A percentile compares a stretch with the other conserved stretches of the same genome.
Evolutionary conservation across 2,113 vertebrate genomes (phyloP).

Genomic region (Sphaerodactylus townsendi): DNA sequence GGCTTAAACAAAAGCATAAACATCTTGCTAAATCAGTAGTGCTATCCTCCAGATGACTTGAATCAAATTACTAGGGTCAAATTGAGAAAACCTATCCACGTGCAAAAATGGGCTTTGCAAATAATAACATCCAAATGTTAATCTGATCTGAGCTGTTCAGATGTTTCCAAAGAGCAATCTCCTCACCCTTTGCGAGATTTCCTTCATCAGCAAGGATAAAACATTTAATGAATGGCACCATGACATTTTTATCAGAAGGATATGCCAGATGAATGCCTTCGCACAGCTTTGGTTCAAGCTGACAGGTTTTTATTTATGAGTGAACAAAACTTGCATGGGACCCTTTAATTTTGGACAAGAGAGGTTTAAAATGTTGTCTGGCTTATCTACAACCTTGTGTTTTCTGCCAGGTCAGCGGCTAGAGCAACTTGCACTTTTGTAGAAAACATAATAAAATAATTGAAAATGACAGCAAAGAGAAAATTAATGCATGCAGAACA

Average conservation of each 20-base stretch:
- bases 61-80: not conserved
- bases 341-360: slow-evolving; percentile 57
- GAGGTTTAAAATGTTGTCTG: slow-evolving; percentile 43
- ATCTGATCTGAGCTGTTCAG: slow-evolving; percentile 15
- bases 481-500: slow-evolving; percentile 56
- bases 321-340: slow-evolving; percentile 50
- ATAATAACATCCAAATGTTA: slow-evolving; percentile 13
- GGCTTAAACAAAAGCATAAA: not conserved
- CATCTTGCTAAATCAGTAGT: not conserved
- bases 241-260: slow-evolving; percentile 11
- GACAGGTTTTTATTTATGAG: slow-evolving; percentile 59
- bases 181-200: slow-evolving; percentile 9
- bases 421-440: slow-evolving; percentile 52
- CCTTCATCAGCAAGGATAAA: slow-evolving; percentile 22
- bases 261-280: slow-evolving; percentile 10
- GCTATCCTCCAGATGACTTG: not conserved
- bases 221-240: slow-evolving; percentile 43
- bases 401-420: slow-evolving; percentile 54
- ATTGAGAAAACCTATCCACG: not conserved
- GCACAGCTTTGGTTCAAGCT: slow-evolving; percentile 19
- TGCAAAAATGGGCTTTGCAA: not conserved
- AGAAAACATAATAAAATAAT: slow-evolving; percentile 61
- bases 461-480: slow-evolving; percentile 52
- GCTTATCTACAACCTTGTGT: slow-evolving; percentile 48
- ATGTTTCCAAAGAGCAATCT: slow-evolving; percentile 16